Evolutionary conservation across 30 jellyfish, hydroid and myxozoan genomes (phyloP), one percentile per base, ranked within the genome.

Genomic region (Chironex yamaguchii): DNA sequence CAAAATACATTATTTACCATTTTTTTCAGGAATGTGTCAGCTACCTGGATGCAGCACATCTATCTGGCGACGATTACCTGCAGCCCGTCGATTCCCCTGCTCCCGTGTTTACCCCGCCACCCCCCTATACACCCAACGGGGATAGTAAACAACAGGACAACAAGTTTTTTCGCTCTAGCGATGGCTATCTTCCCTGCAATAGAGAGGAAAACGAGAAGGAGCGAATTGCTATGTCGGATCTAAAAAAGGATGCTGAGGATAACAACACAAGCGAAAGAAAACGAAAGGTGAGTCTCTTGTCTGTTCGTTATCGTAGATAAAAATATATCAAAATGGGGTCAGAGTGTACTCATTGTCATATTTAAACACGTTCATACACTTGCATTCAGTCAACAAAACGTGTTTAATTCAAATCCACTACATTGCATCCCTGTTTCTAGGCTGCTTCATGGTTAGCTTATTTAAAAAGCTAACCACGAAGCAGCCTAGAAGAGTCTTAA

Each of bases 51-150:
- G 85, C 62, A 62, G 82, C 34, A 33, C 98, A 91, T 66, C 33
- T 85, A 20, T 66, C 35, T 11, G 96, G 95, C n/a, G 94, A 85
- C 50, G 97, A 85, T 1, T 90, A 90, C 63, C 48, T 91, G 4
- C 79, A 91, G 42, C 96, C 98, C 6, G 52, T 85, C 31, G 96
- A 91, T 35, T 79, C 92, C 33, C 92, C 93, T 1, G 73, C 89
- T 14, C 76, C 92, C 12, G 31, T 70, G 42, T 34, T 62, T 64
- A 76, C 96, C 17, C 96, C 98, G 17, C 96, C 97, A 14, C 96
- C 97, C 1, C 92, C 98, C 20, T 91, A 91, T 75, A 50, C 92
- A 28, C 83, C 83, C 26, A 62, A 84, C 68, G 48, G 62, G 9
- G 49, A 71, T 28, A 77, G 62, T 36, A 31, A 78, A 22, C 73